Evolutionary conservation across 2,113 vertebrate species (phyloP).

Genomic region (Marmota monax): DNA sequence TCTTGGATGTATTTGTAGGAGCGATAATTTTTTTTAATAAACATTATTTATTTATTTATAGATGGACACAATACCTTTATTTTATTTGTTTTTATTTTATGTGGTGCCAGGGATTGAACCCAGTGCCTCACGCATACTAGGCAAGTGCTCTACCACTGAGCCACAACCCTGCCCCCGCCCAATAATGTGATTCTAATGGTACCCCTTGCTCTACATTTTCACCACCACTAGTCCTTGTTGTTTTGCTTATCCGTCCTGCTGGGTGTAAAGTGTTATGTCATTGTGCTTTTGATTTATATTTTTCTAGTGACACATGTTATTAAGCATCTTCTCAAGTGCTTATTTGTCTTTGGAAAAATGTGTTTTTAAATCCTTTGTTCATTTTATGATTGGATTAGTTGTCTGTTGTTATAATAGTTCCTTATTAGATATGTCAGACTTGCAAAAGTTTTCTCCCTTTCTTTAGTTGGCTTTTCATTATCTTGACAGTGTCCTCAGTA

Average conservation of each 20-base stretch:
- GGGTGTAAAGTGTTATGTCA: neutral
- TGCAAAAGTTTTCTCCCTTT: neutral
- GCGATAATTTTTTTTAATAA: neutral
- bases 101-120: too few relatives aligned
- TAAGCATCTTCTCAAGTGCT: neutral
- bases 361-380: neutral
- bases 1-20: neutral
- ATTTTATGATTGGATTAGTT: neutral
- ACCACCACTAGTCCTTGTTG: neutral
- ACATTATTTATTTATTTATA: too few relatives aligned
- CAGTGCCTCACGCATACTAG: too few relatives aligned
- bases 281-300: neutral
- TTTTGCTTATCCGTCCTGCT: neutral
- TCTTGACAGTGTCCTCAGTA: neutral
- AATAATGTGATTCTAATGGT: neutral
- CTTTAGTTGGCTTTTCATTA: neutral
- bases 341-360: neutral
- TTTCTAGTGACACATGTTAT: neutral
- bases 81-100: too few relatives aligned
- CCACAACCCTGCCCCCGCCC: too few relatives aligned
- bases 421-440: neutral
- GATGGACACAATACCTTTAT: too few relatives aligned
- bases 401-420: neutral
- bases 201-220: neutral
- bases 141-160: too few relatives aligned